Conservation (phyloP, 1,140 invertebrate genomes). For the Lutraria rhynchaena region DNA sequence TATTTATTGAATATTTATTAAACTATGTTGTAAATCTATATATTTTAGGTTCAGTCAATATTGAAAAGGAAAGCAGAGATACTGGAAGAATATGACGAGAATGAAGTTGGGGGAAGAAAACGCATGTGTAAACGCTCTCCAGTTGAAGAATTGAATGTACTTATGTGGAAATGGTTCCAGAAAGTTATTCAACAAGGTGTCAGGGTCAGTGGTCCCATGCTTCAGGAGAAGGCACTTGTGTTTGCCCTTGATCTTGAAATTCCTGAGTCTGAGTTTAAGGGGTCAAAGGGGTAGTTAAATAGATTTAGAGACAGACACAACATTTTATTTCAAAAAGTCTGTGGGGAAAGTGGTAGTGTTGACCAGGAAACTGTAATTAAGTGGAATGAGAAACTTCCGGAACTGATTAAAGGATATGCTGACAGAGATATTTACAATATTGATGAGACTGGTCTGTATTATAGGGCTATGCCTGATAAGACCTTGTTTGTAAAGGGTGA, state of each 20-base stretch:
- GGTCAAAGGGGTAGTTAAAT: slow-evolving; percentile 3
- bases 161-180: slow-evolving; percentile 1
- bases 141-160: not conserved
- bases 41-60: no score
- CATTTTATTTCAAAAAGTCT: no score
- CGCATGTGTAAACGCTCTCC: not conserved
- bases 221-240: not conserved
- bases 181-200: not conserved
- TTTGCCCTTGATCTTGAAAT: not conserved
- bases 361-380: not conserved
- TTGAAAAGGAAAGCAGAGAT: no score
- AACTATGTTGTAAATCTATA: no score
- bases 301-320: not conserved
- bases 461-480: no score
- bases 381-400: not conserved
- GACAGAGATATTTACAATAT: no score
- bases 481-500: not conserved
- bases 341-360: no score
- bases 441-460: no score
- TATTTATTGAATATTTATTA: no score
- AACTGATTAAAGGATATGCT: not conserved
- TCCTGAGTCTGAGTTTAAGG: not conserved
- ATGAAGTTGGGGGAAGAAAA: no score
- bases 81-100: no score
- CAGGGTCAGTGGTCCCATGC: not conserved